Base-by-base conservation (phyloP, 2,797 vertebrate species). In the Neosilurus mollespiculum region DNA sequence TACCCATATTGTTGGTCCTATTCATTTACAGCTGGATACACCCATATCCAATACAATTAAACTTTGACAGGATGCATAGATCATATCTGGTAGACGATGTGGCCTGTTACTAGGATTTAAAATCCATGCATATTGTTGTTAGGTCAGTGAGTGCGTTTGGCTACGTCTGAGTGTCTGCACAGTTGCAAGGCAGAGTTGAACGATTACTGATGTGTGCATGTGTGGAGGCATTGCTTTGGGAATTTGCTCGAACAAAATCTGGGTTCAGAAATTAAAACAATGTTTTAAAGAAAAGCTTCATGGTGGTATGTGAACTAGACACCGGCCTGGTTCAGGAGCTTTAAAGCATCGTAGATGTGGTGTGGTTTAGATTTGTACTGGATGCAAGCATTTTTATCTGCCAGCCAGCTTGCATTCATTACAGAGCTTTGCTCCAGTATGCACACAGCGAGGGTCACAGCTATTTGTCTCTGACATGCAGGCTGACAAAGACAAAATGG, bases 401-500 rank as follows among this genome's bases (percentile, higher is more conserved):
- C 75, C 69, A 85, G 83, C 88, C 84, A 80, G 86, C 86, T 84
- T 87, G 85, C 88, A 87, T 89, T 89, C 88, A 89, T 89, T 87
- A 89, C 54, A 64, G 70, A 85, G 88, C 79, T 80, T 83, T 84
- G 88, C 86, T 86, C 86, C 85, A 87, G 84, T 80, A 85, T 83
- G 87, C 86, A 86, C 86, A 84, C 85, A 70, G 76, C 5, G 79
- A 84, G 88, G 88, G 88, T 88, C 86, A 88, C 83, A 67, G 82
- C 77, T 70, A 88, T 87, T 87, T 87, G 86, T 88, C 83, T 86
- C 84, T 87, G 85, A 84, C 87, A 87, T 66, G 51, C 83, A 85
- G 78, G 80, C 82, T 81, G 87, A 88, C 84, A 87, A 85, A 89
- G 87, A 89, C 86, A 89, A 89, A 89, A 89, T 87, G 85, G 85